Evolutionary conservation across 2,113 vertebrate genomes (phyloP).

Genomic region (Calonectris borealis): DNA sequence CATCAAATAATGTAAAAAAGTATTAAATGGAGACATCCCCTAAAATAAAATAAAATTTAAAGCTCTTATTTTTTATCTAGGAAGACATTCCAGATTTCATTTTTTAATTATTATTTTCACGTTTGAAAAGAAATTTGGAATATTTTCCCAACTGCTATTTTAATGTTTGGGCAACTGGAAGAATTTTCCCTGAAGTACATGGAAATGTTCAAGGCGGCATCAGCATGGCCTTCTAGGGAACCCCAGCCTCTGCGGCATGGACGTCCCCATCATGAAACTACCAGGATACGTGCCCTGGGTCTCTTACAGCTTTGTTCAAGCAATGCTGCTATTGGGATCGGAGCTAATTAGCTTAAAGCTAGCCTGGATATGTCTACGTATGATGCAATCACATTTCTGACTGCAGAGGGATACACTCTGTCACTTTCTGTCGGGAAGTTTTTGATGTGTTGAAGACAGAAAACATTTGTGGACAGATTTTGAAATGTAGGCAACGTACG

Average conservation of each 20-base stretch:
- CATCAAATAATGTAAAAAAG: background rate
- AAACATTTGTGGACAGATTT: slow-evolving; percentile 32
- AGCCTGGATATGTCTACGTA: background rate
- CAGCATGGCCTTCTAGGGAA: background rate
- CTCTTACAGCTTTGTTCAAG: background rate
- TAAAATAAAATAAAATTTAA: background rate
- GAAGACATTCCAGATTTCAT: background rate
- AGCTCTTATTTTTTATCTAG: background rate
- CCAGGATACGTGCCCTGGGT: background rate
- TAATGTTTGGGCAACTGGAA: background rate
- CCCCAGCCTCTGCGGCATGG: background rate
- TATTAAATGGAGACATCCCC: background rate
- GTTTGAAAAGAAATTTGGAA: background rate
- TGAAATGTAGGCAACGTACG: background rate
- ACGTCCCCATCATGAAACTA: background rate
- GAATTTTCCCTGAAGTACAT: background rate
- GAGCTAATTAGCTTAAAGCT: background rate
- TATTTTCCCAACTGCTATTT: background rate
- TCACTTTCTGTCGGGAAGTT: background rate
- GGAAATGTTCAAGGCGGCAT: background rate
- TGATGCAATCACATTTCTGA: slow-evolving; percentile 11
- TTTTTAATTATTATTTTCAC: background rate
- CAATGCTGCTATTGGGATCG: background rate
- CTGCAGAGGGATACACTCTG: background rate
- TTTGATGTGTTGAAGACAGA: slow-evolving; percentile 16